Base-by-base conservation (phyloP, 2,797 vertebrate species). In the Threskiornis aethiopicus region DNA sequence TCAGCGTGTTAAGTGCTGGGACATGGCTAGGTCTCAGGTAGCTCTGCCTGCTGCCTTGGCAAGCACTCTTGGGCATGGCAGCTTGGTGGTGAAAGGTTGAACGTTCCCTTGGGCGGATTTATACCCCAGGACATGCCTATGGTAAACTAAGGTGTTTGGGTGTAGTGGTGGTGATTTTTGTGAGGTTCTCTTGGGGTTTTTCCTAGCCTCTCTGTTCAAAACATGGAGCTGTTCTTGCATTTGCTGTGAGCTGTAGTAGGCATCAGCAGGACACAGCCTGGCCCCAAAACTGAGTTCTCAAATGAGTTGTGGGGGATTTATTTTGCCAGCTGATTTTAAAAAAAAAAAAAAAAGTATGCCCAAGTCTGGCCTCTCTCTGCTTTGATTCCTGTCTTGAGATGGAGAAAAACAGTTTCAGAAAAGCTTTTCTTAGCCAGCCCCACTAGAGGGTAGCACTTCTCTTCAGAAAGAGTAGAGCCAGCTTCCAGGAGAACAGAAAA, bases 371-470 rank as follows among this genome's bases (percentile, higher is more conserved):
- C 2, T 83, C 18, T 83, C 29, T 84, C 11, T 17, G 13, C 16
- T 86, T 57, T 1, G 2, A 25, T 75, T 71, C 22, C 26, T 75
- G 49, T 28, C 21, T 58, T 19, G 42, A 69, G 19, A 2, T 16
- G 19, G 35, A 33, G 15, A 20, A 46, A 6, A 22, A 41, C 41
- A 2, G 0, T 39, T 55, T 47, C 25, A 39, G 31, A 33, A 41
- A 41, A 82, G 59, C n/a, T 39, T 29, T 91, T 89, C 71, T 44
- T 37, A 46, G 31, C 3, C n/a, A 58, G 41, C 39, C 42, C 96
- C 97, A 51, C 96, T 85, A 95, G 97, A 93, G 95, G 97, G 97
- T 89, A 97, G 96, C 88, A 90, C 88, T 52, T 89, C 70, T 41
- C 95, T 75, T 90, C 61, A 14, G 37, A 79, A 94, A 41, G 29